Evolutionary conservation across 1,140 invertebrate genomes (phyloP), one percentile per base, ranked within the genome.

Genomic region (Camponotus vicinus): DNA sequence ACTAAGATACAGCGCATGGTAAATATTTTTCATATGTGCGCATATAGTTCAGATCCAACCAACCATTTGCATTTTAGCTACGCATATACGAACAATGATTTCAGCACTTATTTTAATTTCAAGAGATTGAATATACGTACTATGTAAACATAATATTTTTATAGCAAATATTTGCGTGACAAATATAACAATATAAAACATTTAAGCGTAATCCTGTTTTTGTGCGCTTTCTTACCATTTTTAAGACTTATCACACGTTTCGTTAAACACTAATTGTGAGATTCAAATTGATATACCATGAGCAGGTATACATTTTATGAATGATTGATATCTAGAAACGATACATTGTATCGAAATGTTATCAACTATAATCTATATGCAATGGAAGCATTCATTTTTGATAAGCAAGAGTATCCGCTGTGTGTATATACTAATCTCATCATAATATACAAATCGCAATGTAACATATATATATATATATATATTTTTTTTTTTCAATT

Each of bases 271-370:
- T 64, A 59, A 49, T n/a, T n/a, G n/a, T 8, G 79, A 83, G 79
- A 83, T 83, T 75, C 78, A 57, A 18, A 7, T 59, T 32, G 49
- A 52, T 52, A 42, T 21, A 55, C 11, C 8, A n/a, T 42, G 67
- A 57, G 15, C 27, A 42, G 15, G 27, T 80, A 69, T 69, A 57
- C 69, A 80, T 80, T 80, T 70, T 11, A n/a, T 27, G 27, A 45
- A 45, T 6, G 34, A 75, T 45, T 82, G 27, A 45, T 18, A 45
- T 49, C 40, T 73, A 61, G 13, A 61, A 83, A 59, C 8, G 27
- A 75, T 45, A 69, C 27, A 40, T 55, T 40, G 67, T 55, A 21
- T 75, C 40, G 27, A 82, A 57, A 82, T 34, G n/a, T 75, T 34
- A 34, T 21, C 18, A 27, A 70, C 18, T 15, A 49, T 27, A 61